Conservation (phyloP, 1,140 invertebrate genomes). For the Chionoecetes opilio region DNA sequence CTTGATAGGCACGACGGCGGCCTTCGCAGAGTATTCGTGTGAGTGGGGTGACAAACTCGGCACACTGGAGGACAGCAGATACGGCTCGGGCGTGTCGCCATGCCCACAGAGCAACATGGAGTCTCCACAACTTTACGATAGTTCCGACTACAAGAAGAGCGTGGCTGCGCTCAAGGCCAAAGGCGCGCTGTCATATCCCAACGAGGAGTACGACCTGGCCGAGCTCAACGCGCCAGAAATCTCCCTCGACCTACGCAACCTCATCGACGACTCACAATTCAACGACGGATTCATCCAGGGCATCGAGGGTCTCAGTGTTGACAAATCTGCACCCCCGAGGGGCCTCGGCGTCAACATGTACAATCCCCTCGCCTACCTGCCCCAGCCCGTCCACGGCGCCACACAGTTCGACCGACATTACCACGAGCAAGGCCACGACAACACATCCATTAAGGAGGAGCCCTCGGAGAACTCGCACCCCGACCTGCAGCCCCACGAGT, state of each 20-base stretch:
- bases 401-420: conserved; percentile 88
- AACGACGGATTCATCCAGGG: conserved; percentile 89
- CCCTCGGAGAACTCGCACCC: conserved; percentile 88
- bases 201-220: conserved; percentile 87
- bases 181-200: conserved; percentile 81
- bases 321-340: conserved; percentile 83
- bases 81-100: conserved; percentile 81
- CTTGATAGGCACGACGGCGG: conserved; percentile 70
- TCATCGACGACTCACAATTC: conserved; percentile 95
- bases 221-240: conserved; percentile 95
- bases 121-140: conserved; percentile 83
- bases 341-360: conserved; percentile 82
- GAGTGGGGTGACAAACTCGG: conserved; percentile 76
- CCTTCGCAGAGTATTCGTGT: conserved; percentile 74
- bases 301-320: conserved; percentile 83
- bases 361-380: conserved; percentile 92
- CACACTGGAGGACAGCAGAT: conserved; percentile 79
- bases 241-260: conserved; percentile 92
- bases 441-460: conserved; percentile 91
- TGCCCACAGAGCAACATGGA: conserved; percentile 82
- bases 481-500: conserved; percentile 82
- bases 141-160: conserved; percentile 82
- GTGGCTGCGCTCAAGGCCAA: conserved; percentile 81
- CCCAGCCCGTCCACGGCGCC: conserved; percentile 93
- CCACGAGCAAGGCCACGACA: conserved; percentile 84